Evolutionary conservation across 2,888 invertebrate genomes (phyloP).

Genomic region (Ennomos quercinarius): DNA sequence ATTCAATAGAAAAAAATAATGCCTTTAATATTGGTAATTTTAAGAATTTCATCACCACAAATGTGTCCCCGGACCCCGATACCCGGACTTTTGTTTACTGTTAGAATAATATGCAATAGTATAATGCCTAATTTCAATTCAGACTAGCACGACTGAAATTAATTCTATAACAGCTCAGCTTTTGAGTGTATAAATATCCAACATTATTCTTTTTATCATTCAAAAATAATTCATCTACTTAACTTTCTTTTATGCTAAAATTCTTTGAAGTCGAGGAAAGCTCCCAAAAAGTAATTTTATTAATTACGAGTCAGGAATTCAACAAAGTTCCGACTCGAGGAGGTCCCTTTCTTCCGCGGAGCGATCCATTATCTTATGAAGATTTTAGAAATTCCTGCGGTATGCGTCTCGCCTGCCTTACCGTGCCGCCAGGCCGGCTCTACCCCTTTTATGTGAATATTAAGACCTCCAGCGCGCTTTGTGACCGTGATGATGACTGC

Average conservation of each 20-base stretch:
- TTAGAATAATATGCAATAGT: too few relatives aligned
- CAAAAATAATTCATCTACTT: conserved; percentile 84
- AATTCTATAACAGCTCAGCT: conserved; percentile 38
- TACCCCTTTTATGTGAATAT: conserved; percentile 3
- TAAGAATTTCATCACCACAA: too few relatives aligned
- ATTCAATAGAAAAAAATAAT: too few relatives aligned
- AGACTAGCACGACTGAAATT: too few relatives aligned
- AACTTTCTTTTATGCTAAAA: conserved; percentile 84
- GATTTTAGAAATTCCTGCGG: conserved; percentile 84
- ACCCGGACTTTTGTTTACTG: too few relatives aligned
- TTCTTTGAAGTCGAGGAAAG: conserved; percentile 84
- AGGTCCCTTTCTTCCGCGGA: conserved; percentile 80
- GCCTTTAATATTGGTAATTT: too few relatives aligned
- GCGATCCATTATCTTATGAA: conserved; percentile 85
- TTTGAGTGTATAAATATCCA: conserved; percentile 67
- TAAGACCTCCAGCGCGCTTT: too few relatives aligned
- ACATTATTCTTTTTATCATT: conserved; percentile 82
- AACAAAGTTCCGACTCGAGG: conserved; percentile 80
- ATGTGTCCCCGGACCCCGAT: too few relatives aligned
- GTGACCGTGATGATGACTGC: too few relatives aligned
- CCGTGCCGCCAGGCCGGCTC: conserved; percentile 19
- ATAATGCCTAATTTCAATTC: too few relatives aligned
- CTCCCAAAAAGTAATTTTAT: conserved; percentile 86
- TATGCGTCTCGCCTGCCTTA: conserved; percentile 57
- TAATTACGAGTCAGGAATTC: conserved; percentile 86